phyloP scores from a whole-genome alignment of 2,797 vertebrate genomes.

The Cercopithecus neglectus region DNA sequence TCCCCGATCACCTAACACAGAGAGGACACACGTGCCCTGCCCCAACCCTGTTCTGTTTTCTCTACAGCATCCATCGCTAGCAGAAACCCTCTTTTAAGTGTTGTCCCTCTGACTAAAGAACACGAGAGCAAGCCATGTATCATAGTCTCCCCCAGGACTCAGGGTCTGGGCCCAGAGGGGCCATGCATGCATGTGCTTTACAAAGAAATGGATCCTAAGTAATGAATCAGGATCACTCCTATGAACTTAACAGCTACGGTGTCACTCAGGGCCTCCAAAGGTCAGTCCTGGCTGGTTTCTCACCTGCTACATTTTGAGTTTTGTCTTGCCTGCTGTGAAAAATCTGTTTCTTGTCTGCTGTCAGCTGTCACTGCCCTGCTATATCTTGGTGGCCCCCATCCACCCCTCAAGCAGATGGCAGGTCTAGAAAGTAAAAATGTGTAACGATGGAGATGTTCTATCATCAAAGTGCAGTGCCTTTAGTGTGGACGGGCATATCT shows the following conservation, averaged over 20 bases:
- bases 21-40: neutral
- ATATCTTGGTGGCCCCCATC: neutral
- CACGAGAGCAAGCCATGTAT: neutral
- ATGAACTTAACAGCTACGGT: neutral
- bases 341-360: neutral
- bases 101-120: neutral
- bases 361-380: neutral
- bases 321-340: neutral
- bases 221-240: neutral
- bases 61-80: neutral
- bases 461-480: neutral
- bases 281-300: neutral
- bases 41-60: neutral
- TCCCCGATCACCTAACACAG: neutral
- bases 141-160: neutral
- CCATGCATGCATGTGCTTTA: neutral
- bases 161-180: neutral
- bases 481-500: neutral
- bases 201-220: neutral
- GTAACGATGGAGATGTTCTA: neutral
- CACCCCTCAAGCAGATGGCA: neutral
- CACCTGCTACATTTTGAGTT: neutral
- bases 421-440: neutral
- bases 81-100: neutral
- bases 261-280: neutral